These are phyloP conservation scores for Gallinago undulata DNA, from an alignment of 2,113 vertebrate species.

Conservation along the genomic window DNA sequence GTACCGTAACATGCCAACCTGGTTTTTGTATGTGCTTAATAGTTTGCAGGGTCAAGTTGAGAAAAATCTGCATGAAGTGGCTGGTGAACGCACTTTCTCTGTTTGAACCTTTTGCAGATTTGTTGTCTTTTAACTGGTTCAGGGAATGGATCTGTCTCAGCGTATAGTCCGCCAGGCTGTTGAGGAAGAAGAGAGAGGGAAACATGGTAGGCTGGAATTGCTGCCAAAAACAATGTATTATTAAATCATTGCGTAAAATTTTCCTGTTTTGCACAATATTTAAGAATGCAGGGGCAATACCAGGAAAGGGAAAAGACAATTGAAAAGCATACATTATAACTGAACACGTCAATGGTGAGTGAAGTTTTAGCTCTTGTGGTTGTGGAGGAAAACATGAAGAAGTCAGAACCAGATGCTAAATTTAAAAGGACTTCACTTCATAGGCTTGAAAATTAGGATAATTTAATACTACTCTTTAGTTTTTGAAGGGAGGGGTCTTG, in stretches of 20 bases:
- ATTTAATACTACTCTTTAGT: background rate
- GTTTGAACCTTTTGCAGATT: background rate
- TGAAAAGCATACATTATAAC: constrained; percentile 40
- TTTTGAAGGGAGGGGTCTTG: background rate
- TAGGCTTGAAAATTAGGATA: background rate
- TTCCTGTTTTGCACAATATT: constrained; percentile 65
- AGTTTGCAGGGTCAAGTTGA: background rate
- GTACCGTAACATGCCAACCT: background rate
- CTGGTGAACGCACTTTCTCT: background rate
- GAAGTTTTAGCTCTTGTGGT: constrained; percentile 25
- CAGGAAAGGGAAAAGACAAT: constrained; percentile 60
- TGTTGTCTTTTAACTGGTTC: background rate
- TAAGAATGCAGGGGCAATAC: constrained; percentile 48
- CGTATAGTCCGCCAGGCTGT: background rate
- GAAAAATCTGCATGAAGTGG: background rate
- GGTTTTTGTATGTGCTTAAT: background rate
- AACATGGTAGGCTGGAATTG: constrained; percentile 19
- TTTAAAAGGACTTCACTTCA: background rate
- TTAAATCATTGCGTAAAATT: constrained; percentile 56
- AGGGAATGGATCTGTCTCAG: background rate
- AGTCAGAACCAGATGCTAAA: constrained; percentile 6
- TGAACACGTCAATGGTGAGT: background rate
- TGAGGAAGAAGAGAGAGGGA: constrained; percentile 39
- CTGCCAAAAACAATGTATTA: constrained; percentile 57
- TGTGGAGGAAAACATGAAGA: background rate